Conservation (phyloP, 1,140 invertebrate species). For the Grapholita molesta region DNA sequence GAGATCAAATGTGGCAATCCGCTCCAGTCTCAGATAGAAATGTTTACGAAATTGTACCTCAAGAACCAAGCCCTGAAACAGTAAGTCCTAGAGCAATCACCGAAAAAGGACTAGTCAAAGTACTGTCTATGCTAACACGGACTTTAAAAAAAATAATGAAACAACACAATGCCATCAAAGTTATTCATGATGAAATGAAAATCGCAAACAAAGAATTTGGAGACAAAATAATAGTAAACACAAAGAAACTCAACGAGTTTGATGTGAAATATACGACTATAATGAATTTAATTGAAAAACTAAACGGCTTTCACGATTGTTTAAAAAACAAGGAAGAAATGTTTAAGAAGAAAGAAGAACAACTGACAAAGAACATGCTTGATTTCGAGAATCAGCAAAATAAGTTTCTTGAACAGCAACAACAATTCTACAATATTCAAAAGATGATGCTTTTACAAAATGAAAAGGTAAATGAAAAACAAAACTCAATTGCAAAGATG, state of each 20-base stretch:
- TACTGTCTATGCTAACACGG: conserved; percentile 60
- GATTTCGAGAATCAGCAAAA: conserved; percentile 65
- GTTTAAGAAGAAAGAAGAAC: conserved; percentile 43
- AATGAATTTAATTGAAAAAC: conserved; percentile 42
- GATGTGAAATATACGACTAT: conserved; percentile 49
- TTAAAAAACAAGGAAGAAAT: conserved; percentile 40
- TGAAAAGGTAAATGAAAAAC: conserved; percentile 61
- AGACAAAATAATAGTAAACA: conserved; percentile 43
- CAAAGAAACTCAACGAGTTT: conserved; percentile 51
- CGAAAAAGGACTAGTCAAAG: conserved; percentile 59
- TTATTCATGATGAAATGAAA: conserved; percentile 44
- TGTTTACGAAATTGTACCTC: conserved; percentile 45
- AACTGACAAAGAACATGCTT: conserved; percentile 48
- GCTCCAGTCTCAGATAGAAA: conserved; percentile 34
- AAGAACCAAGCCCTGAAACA: conserved; percentile 38
- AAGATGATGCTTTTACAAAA: conserved; percentile 61
- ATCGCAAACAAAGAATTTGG: conserved; percentile 48
- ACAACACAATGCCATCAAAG: conserved; percentile 61
- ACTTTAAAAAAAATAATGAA: conserved; percentile 67
- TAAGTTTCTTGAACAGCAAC: conserved; percentile 60
- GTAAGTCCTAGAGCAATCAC: conserved; percentile 39
- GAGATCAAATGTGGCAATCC: conserved; percentile 42
- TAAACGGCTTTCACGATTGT: conserved; percentile 40
- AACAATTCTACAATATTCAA: conserved; percentile 61
- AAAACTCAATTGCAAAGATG: conserved; percentile 54